Base-by-base conservation (phyloP, 2,113 vertebrate species). In the Triplophysa tibetana region DNA sequence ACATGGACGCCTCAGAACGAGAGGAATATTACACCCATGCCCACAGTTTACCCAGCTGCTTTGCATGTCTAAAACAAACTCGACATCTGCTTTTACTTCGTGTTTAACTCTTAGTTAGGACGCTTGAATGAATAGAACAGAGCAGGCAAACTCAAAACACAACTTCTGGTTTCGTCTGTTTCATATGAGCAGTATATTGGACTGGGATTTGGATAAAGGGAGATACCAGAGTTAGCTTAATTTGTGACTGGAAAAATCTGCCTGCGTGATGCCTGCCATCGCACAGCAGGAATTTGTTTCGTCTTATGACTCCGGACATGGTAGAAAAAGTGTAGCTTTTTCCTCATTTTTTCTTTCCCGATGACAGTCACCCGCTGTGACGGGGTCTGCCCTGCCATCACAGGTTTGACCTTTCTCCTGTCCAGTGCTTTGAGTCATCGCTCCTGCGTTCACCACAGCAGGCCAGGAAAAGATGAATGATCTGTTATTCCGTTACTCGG, bases 51-150 rank as follows among this genome's bases (percentile, higher is more conserved):
- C 24, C 72, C 72, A 76, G 73, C 89, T 94, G 93, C 89, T 92
- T 92, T 90, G 91, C 86, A 92, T 90, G 86, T 89, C 81, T 92
- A 88, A 89, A 88, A 88, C 81, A 87, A 90, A 81, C 78, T 85
- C 88, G 65, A 89, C 92, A 93, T 93, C 89, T 93, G 92, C 86
- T 91, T 89, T 85, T 83, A 64, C 82, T 89, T 90, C 83, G 80
- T 89, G 86, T 89, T 86, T 87, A 85, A 68, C 54, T 50, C 70
- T 48, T 52, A 10, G 89, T 90, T 91, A 87, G 70, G 62, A 16
- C 29, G 67, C 90, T 90, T 91, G 91, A 86, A 52, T 86, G 86
- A 83, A 85, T 69, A 87, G 75, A 77, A 86, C 54, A 85, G 70
- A 87, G 66, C 67, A 80, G 82, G 90, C 89, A 74, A 60, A 72